phyloP scores from a whole-genome alignment of 2,888 invertebrate species.

The Oeneis ivallda region DNA sequence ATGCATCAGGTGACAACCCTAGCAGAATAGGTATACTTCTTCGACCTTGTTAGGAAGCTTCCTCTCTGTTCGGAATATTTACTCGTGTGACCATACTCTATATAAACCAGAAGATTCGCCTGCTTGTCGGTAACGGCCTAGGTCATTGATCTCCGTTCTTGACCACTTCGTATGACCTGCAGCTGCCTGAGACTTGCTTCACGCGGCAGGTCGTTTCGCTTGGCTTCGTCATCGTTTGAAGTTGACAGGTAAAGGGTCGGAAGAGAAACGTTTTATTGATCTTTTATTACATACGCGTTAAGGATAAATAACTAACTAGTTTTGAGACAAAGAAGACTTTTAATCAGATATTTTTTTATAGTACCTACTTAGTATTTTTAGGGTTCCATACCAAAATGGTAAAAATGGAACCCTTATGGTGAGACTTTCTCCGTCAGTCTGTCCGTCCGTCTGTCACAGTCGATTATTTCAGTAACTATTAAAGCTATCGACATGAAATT shows the following conservation, averaged over 20 bases:
- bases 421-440: too few species aligned
- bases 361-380: too few species aligned
- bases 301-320: slow-evolving; percentile 14
- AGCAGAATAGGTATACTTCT: too few species aligned
- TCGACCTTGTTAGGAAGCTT: too few species aligned
- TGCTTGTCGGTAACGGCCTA: slow-evolving; percentile 16
- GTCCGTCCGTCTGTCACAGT: too few species aligned
- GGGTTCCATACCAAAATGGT: too few species aligned
- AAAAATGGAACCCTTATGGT: too few species aligned
- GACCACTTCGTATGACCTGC: slow-evolving; percentile 8
- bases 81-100: too few species aligned
- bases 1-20: too few species aligned
- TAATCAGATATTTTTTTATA: neutral
- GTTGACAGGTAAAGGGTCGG: slow-evolving; percentile 29
- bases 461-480: too few species aligned
- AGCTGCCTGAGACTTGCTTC: neutral
- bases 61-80: too few species aligned
- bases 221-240: slow-evolving; percentile 18
- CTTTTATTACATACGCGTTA: slow-evolving; percentile 24
- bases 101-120: slow-evolving; percentile 25
- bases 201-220: neutral
- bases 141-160: slow-evolving; percentile 16
- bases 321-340: neutral
- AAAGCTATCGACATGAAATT: too few species aligned
- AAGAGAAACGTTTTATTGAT: slow-evolving; percentile 26